Evolutionary conservation across 2,113 vertebrate genomes (phyloP), one percentile per base, ranked within the genome.

Genomic region (Nothoprocta pentlandii): DNA sequence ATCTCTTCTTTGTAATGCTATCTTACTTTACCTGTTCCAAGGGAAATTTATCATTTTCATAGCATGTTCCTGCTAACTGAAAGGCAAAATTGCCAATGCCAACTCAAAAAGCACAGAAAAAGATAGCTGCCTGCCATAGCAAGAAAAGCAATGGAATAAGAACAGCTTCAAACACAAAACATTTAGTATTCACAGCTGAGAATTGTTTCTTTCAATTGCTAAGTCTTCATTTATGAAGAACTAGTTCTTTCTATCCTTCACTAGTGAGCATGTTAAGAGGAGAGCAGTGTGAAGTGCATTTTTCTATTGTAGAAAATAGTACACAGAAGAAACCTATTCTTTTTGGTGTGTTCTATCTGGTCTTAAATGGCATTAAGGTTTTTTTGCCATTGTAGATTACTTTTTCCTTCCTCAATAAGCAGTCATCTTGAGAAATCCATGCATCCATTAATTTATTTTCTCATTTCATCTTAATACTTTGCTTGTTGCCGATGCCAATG

Each of bases 401-500:
- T 63, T 75, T 90, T 44, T 81, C 2, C 14, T 73, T 61, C 62
- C 82, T 87, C 56, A 63, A 51, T 36, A 13, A 82, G 28, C 22
- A 68, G 2, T 13, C n/a, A n/a, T 32, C 39, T 95, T 58, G 75
- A 87, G 32, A 94, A 83, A 80, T 58, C 26, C 11, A 61, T 39
- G 7, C 16, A 47, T 70, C 34, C 17, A 41, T 41, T 77, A 93
- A 70, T 63, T 62, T 75, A 70, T 74, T 80, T 68, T 12, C 41
- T 62, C 23, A 26, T 67, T 92, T 91, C 41, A 89, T 47, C 36
- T 59, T 56, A 76, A 59, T 83, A 32, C 21, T 87, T 87, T 41
- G 11, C 53, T 87, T 84, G 30, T 70, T 77, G 34, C 26, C 47
- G 51, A 53, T 77, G 69, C 6, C 75, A 71, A 9, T 71, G 12